These are phyloP conservation scores for Peromyscus eremicus DNA, from an alignment of 2,797 vertebrate species.

Conservation along the genomic window DNA sequence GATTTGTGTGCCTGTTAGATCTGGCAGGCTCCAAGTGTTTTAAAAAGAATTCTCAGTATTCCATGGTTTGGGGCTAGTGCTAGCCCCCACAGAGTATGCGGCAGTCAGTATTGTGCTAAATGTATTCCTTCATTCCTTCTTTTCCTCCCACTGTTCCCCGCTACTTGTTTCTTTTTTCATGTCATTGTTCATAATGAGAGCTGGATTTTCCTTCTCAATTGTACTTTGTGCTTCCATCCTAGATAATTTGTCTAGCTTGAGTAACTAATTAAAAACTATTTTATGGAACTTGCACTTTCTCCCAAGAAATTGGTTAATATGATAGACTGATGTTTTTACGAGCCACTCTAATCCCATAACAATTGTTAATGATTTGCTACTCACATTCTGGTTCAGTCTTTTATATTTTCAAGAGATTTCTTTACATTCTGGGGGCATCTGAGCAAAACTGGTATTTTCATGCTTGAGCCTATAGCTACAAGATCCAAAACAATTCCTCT, in stretches of 20 bases:
- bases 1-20: background rate
- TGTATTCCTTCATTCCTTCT: no score
- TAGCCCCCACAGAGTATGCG: background rate
- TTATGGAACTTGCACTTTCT: background rate
- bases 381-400: conserved; percentile 54
- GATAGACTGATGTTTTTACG: conserved; percentile 38
- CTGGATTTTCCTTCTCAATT: background rate
- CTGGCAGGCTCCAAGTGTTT: background rate
- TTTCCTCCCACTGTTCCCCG: background rate
- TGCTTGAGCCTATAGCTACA: conserved; percentile 62
- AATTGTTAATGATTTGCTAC: conserved; percentile 70
- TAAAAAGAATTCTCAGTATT: background rate
- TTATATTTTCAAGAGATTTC: conserved; percentile 73
- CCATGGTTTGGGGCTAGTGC: rapidly evolving
- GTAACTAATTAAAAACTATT: conserved; percentile 21
- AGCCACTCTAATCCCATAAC: conserved; percentile 39
- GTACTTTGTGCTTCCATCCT: background rate
- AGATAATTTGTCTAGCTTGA: background rate
- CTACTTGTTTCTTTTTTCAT: background rate
- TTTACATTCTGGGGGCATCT: conserved; percentile 65
- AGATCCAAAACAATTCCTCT: conserved; percentile 68
- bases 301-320: conserved; percentile 5
- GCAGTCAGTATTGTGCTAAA: background rate
- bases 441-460: conserved; percentile 70
- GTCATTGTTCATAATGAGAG: background rate